These are phyloP conservation scores for Caerostris darwini DNA, from an alignment of 1,140 invertebrate genomes.

Conservation along the genomic window DNA sequence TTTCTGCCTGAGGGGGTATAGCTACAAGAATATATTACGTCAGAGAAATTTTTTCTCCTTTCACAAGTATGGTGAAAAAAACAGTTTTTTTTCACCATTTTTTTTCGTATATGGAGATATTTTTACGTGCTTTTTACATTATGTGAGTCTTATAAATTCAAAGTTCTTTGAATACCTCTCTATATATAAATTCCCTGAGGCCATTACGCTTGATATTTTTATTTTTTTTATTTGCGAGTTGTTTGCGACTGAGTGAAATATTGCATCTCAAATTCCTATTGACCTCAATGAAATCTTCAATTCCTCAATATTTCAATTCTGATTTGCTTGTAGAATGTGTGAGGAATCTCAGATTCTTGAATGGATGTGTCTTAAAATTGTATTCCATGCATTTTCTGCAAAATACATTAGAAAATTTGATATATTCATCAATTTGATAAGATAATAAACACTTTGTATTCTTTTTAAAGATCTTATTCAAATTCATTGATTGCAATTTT, in stretches of 20 bases:
- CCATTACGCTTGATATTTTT: not conserved
- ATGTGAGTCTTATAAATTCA: conserved; percentile 53
- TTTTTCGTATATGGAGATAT: conserved; percentile 51
- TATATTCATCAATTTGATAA: too few relatives aligned
- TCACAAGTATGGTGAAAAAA: not conserved
- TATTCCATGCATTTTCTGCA: not conserved
- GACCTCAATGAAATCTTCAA: conserved; percentile 12
- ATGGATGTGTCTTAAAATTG: not conserved
- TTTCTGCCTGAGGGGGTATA: conserved; percentile 40
- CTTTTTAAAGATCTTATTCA: not conserved
- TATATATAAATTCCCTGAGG: conserved; percentile 13
- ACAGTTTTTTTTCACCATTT: conserved; percentile 13
- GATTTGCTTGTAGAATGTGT: conserved; percentile 4
- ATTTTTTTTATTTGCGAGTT: conserved; percentile 33
- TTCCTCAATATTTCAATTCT: not conserved
- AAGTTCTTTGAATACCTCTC: conserved; percentile 50
- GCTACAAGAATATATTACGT: conserved; percentile 60
- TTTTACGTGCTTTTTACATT: conserved; percentile 57
- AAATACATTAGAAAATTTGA: not conserved
- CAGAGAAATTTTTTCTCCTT: not conserved
- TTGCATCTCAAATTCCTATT: conserved; percentile 47
- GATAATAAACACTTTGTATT: not conserved
- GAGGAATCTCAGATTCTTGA: not conserved
- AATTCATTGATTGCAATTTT: too few relatives aligned
- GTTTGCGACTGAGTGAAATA: conserved; percentile 39